These are phyloP conservation scores for Eunapius fragilis DNA, from an alignment of 37 sponge, comb jelly and placozoan species.

Conservation along the genomic window DNA sequence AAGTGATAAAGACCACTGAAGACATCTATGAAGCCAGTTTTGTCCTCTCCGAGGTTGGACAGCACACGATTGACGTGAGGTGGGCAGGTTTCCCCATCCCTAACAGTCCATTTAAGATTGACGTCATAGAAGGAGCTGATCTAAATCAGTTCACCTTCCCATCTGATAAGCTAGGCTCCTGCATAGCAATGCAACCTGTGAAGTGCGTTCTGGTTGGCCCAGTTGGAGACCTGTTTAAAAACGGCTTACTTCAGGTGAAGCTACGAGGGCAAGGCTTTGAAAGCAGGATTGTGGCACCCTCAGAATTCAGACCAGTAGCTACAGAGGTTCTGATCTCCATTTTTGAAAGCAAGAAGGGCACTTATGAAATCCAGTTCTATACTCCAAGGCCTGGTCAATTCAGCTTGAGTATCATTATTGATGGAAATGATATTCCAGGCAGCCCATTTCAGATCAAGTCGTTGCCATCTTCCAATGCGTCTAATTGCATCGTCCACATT, in stretches of 20 bases:
- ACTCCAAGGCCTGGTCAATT: conserved; percentile 67
- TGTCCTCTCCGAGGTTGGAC: conserved; percentile 72
- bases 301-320: conserved; percentile 18
- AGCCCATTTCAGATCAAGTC: conserved; percentile 70
- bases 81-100: conserved; percentile 75
- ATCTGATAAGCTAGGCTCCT: conserved; percentile 55
- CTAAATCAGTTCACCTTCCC: conserved; percentile 35
- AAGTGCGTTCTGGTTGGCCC: conserved; percentile 44
- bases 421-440: conserved; percentile 65
- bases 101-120: conserved; percentile 68
- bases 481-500: conserved; percentile 45
- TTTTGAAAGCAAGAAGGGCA: conserved; percentile 62
- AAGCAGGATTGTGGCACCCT: conserved; percentile 1
- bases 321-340: conserved; percentile 17
- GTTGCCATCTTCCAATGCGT: conserved; percentile 65
- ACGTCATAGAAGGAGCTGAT: conserved; percentile 44
- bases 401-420: conserved; percentile 44
- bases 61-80: conserved; percentile 68
- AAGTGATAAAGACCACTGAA: conserved; percentile 47
- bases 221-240: conserved; percentile 41
- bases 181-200: conserved; percentile 31
- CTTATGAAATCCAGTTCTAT: conserved; percentile 61
- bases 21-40: conserved; percentile 66
- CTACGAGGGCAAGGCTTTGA: neutral
- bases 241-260: conserved; percentile 30